These are phyloP conservation scores for Ambastaia sidthimunki DNA, from an alignment of 2,797 vertebrate species.

Conservation along the genomic window DNA sequence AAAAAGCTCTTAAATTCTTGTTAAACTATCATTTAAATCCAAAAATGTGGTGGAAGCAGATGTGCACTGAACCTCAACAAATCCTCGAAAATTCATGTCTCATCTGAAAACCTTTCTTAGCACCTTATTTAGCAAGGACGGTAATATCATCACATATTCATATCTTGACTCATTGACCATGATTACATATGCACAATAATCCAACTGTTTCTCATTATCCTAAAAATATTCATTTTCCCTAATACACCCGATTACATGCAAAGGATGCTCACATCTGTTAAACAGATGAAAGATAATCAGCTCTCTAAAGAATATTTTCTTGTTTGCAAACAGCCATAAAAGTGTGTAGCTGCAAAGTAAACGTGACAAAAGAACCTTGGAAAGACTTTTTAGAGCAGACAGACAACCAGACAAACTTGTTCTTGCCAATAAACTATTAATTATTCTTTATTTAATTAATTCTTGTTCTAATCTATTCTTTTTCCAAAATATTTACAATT, in stretches of 20 bases:
- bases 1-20: conserved; percentile 20
- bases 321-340: background rate
- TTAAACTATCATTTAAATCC: conserved; percentile 29
- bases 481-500: too few relatives aligned
- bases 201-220: conserved; percentile 21
- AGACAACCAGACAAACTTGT: background rate
- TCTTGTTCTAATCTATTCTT: too few relatives aligned
- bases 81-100: background rate
- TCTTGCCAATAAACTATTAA: background rate
- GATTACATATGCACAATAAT: conserved; percentile 42
- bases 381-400: conserved; percentile 18
- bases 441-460: background rate
- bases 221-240: background rate
- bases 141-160: conserved; percentile 27
- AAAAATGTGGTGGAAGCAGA: conserved; percentile 29
- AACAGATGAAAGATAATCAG: conserved; percentile 23
- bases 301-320: background rate
- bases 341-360: background rate
- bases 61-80: conserved; percentile 22
- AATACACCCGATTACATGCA: conserved; percentile 23
- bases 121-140: background rate
- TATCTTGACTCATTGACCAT: conserved; percentile 6
- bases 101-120: conserved; percentile 15
- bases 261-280: conserved; percentile 15
- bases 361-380: background rate